Evolutionary conservation across 2,888 invertebrate species (phyloP), one percentile per base, ranked within the genome.

Genomic region (Conchocele bisecta): DNA sequence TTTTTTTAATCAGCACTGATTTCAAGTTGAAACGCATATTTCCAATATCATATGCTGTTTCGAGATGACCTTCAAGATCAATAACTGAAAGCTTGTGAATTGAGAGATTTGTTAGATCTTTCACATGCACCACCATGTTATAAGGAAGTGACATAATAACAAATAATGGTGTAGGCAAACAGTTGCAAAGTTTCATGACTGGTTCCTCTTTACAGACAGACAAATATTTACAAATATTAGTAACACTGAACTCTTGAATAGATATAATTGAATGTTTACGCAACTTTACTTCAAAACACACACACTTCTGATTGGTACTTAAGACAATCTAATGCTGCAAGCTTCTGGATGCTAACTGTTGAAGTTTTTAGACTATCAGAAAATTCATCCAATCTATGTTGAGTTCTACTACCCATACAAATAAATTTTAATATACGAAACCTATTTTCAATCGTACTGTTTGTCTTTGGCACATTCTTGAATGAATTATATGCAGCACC

Each of bases 401-500:
- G 67, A 24, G 59, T 35, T 64, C 64, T 11, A 15, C 48, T 31
- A 4, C 24, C 13, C 28, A 56, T 35, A 31, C 29, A 44, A 4
- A 54, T 59, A 28, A 53, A 28, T 67, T 67, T 67, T 17, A 60
- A 33, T 11, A 67, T 67, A 37, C 58, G 28, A 29, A 66, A 66
- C 7, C 66, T 22, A 42, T 66, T 59, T 59, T 51, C 54, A 46
- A 42, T 66, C 31, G 24, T 20, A 31, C 50, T 51, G 20, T 63
- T 63, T 15, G 50, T 53, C 11, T 46, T 46, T 46, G 9, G 26
- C 5, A 46, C 24, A 46, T n/a, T 22, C 5, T 42, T 15, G 17
- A 42, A 7, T 13, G 46, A 46, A n/a, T 46, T 22, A n/a, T n/a
- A 22, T 6, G 15, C 5, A 20, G 5, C 9, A 26, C 28, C 46